These are phyloP conservation scores for Pantala flavescens DNA, from an alignment of 1,140 invertebrate genomes.

Conservation along the genomic window DNA sequence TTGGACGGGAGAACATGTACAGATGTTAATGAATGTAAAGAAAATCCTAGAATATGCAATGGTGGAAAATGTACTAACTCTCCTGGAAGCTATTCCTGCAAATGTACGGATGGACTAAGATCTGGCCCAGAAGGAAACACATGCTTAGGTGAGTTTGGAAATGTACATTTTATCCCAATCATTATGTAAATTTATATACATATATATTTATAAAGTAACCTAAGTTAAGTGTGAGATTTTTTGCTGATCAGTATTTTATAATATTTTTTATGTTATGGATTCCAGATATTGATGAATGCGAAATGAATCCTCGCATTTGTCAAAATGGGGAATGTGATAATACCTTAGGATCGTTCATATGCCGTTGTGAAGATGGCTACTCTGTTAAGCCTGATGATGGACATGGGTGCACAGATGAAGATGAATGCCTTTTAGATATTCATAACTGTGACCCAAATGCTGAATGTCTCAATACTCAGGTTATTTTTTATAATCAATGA, in stretches of 20 bases:
- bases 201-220: background rate
- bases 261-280: background rate
- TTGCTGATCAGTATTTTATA: background rate
- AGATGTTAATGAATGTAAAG: constrained; percentile 64
- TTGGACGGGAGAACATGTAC: constrained; percentile 35
- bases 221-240: background rate
- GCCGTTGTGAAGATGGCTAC: constrained; percentile 66
- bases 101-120: constrained; percentile 62
- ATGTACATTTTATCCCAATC: constrained; percentile 17
- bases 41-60: constrained; percentile 67
- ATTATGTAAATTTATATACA: constrained; percentile 12
- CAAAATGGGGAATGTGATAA: constrained; percentile 65
- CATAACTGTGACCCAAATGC: constrained; percentile 70
- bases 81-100: constrained; percentile 63
- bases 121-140: constrained; percentile 54
- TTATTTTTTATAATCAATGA: constrained; percentile 27
- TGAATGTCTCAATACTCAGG: constrained; percentile 67
- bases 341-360: constrained; percentile 72
- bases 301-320: constrained; percentile 55
- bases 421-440: constrained; percentile 67
- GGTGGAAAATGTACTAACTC: constrained; percentile 74
- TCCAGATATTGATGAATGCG: constrained; percentile 62
- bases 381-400: constrained; percentile 65
- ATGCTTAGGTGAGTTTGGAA: constrained; percentile 46
- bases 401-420: constrained; percentile 65